Evolutionary conservation across 2,888 invertebrate genomes (phyloP).

Genomic region (Operophtera brumata): DNA sequence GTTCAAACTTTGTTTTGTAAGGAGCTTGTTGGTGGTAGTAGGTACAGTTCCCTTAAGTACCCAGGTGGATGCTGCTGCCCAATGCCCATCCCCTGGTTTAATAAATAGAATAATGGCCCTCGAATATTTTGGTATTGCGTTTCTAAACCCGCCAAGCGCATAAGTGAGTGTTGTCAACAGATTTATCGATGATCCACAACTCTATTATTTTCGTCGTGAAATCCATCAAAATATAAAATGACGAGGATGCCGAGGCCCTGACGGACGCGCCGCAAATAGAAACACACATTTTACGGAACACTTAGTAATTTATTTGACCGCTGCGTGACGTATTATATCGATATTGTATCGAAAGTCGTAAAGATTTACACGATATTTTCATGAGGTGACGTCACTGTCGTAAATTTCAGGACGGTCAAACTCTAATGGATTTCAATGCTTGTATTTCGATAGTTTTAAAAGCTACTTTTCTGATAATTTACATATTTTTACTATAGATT

Average conservation of each 20-base stretch:
- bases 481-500: no score
- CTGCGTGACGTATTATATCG: conserved; percentile 39
- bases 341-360: conserved; percentile 35
- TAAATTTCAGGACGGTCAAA: conserved; percentile 26
- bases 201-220: conserved; percentile 28
- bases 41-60: no score
- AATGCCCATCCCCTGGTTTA: no score
- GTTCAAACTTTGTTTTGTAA: no score
- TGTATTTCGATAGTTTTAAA: conserved; percentile 5
- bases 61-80: no score
- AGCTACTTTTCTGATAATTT: neutral
- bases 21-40: no score
- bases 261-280: conserved; percentile 31
- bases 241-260: conserved; percentile 18
- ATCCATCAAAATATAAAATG: conserved; percentile 28
- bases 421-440: conserved; percentile 16
- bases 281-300: conserved; percentile 32
- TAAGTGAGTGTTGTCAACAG: conserved; percentile 36
- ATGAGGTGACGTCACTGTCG: conserved; percentile 33
- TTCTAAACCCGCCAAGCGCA: conserved; percentile 7
- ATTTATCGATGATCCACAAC: conserved; percentile 33
- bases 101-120: neutral
- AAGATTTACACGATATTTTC: conserved; percentile 38
- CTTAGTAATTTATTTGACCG: conserved; percentile 43
- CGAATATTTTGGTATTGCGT: neutral